A percentile compares a stretch with the other conserved stretches of the same genome.
phyloP scores from a whole-genome alignment of 2,888 invertebrate species.

The Pollenia amentaria region DNA sequence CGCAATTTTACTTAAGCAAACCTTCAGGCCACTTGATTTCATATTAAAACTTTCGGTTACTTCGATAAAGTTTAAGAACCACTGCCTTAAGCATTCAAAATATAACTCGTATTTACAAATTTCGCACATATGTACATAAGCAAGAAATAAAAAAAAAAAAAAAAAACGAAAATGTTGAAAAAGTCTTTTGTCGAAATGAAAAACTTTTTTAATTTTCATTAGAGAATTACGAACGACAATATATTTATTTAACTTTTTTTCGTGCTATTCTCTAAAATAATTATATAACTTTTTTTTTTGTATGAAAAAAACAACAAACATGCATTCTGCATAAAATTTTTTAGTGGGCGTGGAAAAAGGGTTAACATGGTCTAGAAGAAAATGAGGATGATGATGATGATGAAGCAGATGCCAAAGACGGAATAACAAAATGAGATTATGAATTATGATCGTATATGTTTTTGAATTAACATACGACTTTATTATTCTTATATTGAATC shows the following conservation, averaged over 20 bases:
- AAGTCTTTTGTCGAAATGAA: conserved; percentile 63
- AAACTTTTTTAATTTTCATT: conserved; percentile 74
- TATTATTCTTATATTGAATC: conserved; percentile 62
- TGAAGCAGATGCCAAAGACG: conserved; percentile 40
- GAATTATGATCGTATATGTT: conserved; percentile 70
- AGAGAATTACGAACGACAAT: conserved; percentile 60
- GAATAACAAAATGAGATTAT: conserved; percentile 54
- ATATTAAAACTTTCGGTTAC: not conserved
- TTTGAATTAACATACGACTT: conserved; percentile 65
- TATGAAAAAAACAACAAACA: not conserved
- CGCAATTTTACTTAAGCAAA: no score
- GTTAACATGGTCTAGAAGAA: conserved; percentile 19
- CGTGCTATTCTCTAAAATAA: conserved; percentile 43
- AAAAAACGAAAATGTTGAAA: conserved; percentile 45
- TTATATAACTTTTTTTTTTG: conserved; percentile 13
- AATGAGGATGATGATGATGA: conserved; percentile 15
- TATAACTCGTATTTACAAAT: conserved; percentile 10
- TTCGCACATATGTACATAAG: not conserved
- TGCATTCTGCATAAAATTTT: conserved; percentile 21
- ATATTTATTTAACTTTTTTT: conserved; percentile 51
- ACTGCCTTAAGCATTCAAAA: not conserved
- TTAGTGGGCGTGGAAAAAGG: conserved; percentile 4
- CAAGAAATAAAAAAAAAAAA: conserved; percentile 15
- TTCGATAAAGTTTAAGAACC: conserved; percentile 17
- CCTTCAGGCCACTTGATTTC: no score